phyloP scores from a whole-genome alignment of 2,888 invertebrate species.

The Loripinus fragilis region DNA sequence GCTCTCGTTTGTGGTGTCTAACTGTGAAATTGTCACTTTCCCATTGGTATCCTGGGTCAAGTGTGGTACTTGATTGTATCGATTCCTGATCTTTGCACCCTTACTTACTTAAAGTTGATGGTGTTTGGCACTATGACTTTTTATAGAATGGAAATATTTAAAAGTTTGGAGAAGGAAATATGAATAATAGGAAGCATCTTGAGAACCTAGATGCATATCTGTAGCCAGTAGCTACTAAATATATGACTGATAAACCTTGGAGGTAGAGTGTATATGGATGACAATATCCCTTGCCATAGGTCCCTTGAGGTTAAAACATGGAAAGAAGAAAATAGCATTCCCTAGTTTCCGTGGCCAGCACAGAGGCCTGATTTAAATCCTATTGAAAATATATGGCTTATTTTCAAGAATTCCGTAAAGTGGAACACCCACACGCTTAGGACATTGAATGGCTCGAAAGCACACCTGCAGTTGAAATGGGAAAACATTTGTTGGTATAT shows the following conservation, averaged over 20 bases:
- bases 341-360: slow-evolving; percentile 21
- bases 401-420: slow-evolving; percentile 6
- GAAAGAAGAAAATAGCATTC: slow-evolving; percentile 14
- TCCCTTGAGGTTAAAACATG: slow-evolving; percentile 6
- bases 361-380: slow-evolving; percentile 24
- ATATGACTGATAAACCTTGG: neutral
- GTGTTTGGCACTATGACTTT: too few relatives aligned
- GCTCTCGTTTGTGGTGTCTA: too few relatives aligned
- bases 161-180: too few relatives aligned
- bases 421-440: neutral
- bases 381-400: slow-evolving; percentile 12
- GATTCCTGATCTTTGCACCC: too few relatives aligned
- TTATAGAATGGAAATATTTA: too few relatives aligned
- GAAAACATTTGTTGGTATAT: neutral
- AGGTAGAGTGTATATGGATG: neutral
- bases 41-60: too few relatives aligned
- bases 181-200: too few relatives aligned
- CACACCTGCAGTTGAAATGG: neutral
- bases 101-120: too few relatives aligned
- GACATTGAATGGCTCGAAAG: slow-evolving; percentile 8
- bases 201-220: too few relatives aligned
- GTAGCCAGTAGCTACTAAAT: too few relatives aligned
- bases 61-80: too few relatives aligned
- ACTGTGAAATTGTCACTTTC: too few relatives aligned
- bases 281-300: slow-evolving; percentile 1